Base-by-base conservation (phyloP, 2,113 vertebrate genomes). In the Notechis scutatus region DNA sequence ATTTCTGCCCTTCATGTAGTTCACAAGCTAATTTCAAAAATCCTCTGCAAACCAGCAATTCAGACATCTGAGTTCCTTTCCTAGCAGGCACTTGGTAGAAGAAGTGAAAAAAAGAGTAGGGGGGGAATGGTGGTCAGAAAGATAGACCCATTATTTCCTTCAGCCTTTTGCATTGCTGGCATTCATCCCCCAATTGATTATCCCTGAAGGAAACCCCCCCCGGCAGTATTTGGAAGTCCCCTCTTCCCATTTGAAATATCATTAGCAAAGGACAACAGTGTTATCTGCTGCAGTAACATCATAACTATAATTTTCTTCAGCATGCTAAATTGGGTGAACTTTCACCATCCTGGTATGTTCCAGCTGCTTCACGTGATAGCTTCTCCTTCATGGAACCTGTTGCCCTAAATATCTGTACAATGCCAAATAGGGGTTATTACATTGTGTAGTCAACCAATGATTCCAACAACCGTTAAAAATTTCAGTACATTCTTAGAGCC, bases 191-290 rank as follows among this genome's bases (percentile, higher is more conserved):
- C 64, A 74, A 69, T 69, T 1, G 3, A 64, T 64, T 34, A 74
- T 74, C 15, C 64, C 74, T 39, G 34, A 81, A 81, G 74, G 18
- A 81, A 61, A 10, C 59, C 9, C 18, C 34, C 7, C 34, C 7
- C 20, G 0, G 7, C 74, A 42, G 7, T 39, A 3, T 81, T 81
- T 81, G 7, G 54, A 20, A 12, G 12, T 18, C 5, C 52, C 34
- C 29, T 12, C 85, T 5, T 45, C 24, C n/a, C 34, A 54, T 59
- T 47, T 87, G 11, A 10, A 24, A 50, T 34, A n/a, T 34, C 89
- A 93, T 92, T 29, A 95, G 89, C 88, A 93, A 89, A 81, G 54
- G 93, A 94, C 93, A 85, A 91, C 26, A 69, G 21, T 89, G 20
- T 21, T 94, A 59, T 86, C 50, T 81, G 89, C 29, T 92, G 42